phyloP scores from a whole-genome alignment of 2,797 vertebrate genomes.

The Carapus acus region DNA sequence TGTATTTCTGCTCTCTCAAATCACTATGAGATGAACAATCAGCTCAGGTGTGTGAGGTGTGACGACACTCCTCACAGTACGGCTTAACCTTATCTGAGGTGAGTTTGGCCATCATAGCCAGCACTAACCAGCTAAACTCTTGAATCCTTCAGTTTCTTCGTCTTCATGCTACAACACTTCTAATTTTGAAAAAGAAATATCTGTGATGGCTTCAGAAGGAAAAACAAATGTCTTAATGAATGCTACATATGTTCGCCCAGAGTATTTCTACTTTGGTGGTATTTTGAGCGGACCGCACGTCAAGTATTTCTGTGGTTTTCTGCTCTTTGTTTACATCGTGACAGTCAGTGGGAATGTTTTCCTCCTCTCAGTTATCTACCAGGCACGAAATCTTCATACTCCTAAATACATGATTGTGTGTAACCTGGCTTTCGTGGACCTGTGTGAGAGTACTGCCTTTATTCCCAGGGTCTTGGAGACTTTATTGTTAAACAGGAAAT shows the following conservation, averaged over 20 bases:
- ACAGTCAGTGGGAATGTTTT: constrained; percentile 52
- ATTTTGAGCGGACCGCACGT: constrained; percentile 47
- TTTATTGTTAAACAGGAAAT: constrained; percentile 39
- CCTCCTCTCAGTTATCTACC: constrained; percentile 54
- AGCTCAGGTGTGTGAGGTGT: too few species aligned
- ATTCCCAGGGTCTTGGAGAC: constrained; percentile 51
- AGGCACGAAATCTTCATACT: constrained; percentile 48
- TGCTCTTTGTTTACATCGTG: constrained; percentile 54
- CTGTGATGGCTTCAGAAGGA: too few species aligned
- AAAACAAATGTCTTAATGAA: constrained; percentile 15
- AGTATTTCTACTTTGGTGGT: constrained; percentile 50
- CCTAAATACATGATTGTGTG: constrained; percentile 58
- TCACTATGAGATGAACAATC: too few species aligned
- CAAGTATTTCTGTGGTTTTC: constrained; percentile 49
- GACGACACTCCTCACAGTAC: too few species aligned
- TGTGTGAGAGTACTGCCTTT: constrained; percentile 57
- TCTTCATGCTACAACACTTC: not conserved
- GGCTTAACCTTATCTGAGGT: too few species aligned
- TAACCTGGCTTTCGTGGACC: constrained; percentile 54
- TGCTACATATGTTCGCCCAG: constrained; percentile 44
- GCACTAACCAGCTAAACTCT: too few species aligned
- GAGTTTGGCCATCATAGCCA: too few species aligned
- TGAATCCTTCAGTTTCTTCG: too few species aligned
- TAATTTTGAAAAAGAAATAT: too few species aligned
- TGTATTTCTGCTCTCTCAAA: too few species aligned